Percentiles rank a stretch among this genome's conserved stretches.
These are phyloP conservation scores for Palythoa heliodiscus DNA, from an alignment of 92 coral and sea anemone genomes.

Conservation along the genomic window DNA sequence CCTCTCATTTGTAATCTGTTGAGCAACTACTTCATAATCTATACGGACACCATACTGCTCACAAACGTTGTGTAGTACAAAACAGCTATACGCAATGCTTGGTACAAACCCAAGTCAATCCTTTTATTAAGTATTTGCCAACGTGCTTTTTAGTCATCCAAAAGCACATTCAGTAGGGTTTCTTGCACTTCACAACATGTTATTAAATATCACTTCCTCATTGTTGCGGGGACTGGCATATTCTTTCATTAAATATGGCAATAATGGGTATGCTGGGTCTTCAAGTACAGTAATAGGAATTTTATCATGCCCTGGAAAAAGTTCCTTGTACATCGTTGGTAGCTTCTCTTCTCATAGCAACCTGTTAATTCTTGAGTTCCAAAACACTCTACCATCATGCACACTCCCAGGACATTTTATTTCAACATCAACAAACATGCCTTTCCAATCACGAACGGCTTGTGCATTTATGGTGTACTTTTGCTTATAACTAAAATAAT, in stretches of 20 bases:
- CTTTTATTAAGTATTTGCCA: not conserved
- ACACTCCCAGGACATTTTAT: conserved; percentile 21
- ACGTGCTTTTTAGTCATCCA: not conserved
- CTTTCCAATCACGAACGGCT: conserved; percentile 42
- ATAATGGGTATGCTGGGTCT: conserved; percentile 49
- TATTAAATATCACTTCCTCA: conserved; percentile 50
- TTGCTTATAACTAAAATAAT: conserved; percentile 33
- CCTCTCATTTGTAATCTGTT: not conserved
- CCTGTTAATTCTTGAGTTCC: conserved; percentile 30
- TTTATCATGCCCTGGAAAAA: conserved; percentile 36
- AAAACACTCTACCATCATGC: conserved; percentile 46
- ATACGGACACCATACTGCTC: not conserved
- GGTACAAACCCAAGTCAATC: not conserved
- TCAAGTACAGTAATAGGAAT: conserved; percentile 27
- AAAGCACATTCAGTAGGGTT: conserved; percentile 15
- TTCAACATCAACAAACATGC: conserved; percentile 41
- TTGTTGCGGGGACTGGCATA: conserved; percentile 20
- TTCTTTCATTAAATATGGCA: conserved; percentile 43
- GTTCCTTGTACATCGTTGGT: conserved; percentile 23
- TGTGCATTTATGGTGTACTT: conserved; percentile 25
- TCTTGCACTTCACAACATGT: conserved; percentile 45
- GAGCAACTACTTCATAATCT: not conserved
- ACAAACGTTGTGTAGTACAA: not conserved
- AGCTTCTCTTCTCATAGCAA: conserved; percentile 30
- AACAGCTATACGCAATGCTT: not conserved